Evolutionary conservation across 2,113 vertebrate genomes (phyloP), one percentile per base, ranked within the genome.

Genomic region (Oryzias woworae): DNA sequence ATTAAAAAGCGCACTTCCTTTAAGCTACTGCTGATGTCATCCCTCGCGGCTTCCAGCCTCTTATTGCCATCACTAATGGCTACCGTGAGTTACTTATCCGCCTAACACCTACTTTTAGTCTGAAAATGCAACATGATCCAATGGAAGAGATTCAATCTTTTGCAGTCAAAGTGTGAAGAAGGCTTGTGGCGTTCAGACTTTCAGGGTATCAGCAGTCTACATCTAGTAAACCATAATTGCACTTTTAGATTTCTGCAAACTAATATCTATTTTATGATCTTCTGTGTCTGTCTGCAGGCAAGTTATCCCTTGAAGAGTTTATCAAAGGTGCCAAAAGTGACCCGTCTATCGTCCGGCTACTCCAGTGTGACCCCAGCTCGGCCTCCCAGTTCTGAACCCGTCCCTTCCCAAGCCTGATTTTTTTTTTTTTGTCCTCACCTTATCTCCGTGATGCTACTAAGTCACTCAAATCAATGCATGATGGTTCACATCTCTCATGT

Each of bases 281-380:
- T 7, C 1, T 66, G 50, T 36, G 14, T 47, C 23, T 67, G 26
- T 42, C 44, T 48, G 1, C 90, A 99, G 97, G 97, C 49, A 98
- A 97, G 81, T 82, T 99, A 46, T 99, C 97, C 8, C 90, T 99
- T 90, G 97, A 98, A 88, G 97, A 99, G 86, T 99, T 98, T 87
- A 99, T 99, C 92, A 93, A 92, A 91, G 97, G 97, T 73, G 97
- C 97, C 92, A 98, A 99, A 92, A 99, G 96, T 14, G 97, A 98
- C 89, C 97, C 97, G 1, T 98, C 96, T 85, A 99, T 99, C 49
- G 97, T 99, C 66, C 92, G 96, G 80, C 93, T 99, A 93, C 94
- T 99, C 86, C 96, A 99, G 92, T 99, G 97, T 0, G 96, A 99
- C 92, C 96, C 97, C 82, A 97, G 96, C 88, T 95, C 95, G 4